Conservation (phyloP, 2,113 vertebrate genomes). For the Planiliza haematocheilus region DNA sequence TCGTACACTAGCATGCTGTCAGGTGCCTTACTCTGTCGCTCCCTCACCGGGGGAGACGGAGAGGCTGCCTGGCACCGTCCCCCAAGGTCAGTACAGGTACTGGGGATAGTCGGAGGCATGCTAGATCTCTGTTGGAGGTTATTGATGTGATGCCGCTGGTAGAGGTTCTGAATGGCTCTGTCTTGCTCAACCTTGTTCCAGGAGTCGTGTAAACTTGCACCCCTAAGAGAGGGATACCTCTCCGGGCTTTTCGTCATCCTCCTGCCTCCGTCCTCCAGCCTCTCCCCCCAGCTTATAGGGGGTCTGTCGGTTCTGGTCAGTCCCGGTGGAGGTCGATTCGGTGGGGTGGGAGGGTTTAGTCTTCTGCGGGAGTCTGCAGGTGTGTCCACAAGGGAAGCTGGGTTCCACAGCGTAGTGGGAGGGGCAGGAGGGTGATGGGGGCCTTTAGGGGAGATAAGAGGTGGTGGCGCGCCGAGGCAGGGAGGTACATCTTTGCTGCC, state of each 20-base stretch:
- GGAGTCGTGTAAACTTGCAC: slow-evolving; percentile 80
- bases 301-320: slow-evolving; percentile 68
- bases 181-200: slow-evolving; percentile 89
- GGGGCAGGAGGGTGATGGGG: slow-evolving; percentile 80
- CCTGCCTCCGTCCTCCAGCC: slow-evolving; percentile 81
- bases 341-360: slow-evolving; percentile 65
- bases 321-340: slow-evolving; percentile 81
- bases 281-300: slow-evolving; percentile 78
- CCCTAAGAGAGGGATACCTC: slow-evolving; percentile 83
- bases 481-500: slow-evolving; percentile 84
- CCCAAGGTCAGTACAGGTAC: slow-evolving; percentile 76
- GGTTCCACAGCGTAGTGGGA: slow-evolving; percentile 93
- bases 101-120: slow-evolving; percentile 53
- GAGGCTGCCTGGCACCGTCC: slow-evolving; percentile 26
- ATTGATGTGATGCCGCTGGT: slow-evolving; percentile 61
- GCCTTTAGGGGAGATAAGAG: slow-evolving; percentile 94
- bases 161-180: slow-evolving; percentile 85
- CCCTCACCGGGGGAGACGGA: slow-evolving; percentile 56
- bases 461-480: slow-evolving; percentile 91
- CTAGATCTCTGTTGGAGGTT: slow-evolving; percentile 84
- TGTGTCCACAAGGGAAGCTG: slow-evolving; percentile 89
- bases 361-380: slow-evolving; percentile 83
- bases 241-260: slow-evolving; percentile 84
- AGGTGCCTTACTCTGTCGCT: slow-evolving; percentile 79
- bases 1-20: slow-evolving; percentile 87